These are phyloP conservation scores for Pasiphila rectangulata DNA, from an alignment of 2,888 invertebrate genomes.

Conservation along the genomic window DNA sequence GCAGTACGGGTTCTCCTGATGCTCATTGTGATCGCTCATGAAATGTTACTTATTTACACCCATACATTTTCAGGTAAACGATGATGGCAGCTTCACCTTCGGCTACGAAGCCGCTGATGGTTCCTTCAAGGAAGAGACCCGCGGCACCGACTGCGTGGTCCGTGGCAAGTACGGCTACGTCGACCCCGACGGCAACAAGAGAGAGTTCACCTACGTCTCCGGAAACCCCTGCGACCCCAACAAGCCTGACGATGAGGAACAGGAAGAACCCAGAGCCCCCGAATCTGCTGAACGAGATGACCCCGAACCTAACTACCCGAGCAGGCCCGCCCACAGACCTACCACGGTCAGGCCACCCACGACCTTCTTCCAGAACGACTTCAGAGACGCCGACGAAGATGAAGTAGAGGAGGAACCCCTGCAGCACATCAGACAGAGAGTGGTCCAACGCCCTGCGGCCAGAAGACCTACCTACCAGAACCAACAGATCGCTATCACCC, in stretches of 20 bases:
- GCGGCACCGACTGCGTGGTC: constrained; percentile 92
- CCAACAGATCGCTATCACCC: constrained; percentile 80
- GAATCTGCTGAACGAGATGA: constrained; percentile 83
- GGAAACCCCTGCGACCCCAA: constrained; percentile 93
- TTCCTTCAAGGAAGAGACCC: constrained; percentile 92
- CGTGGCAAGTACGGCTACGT: constrained; percentile 93
- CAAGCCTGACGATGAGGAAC: constrained; percentile 86
- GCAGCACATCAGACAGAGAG: constrained; percentile 70
- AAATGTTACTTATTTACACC: neutral
- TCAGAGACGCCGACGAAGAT: constrained; percentile 83
- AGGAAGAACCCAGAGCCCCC: constrained; percentile 74
- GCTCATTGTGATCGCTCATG: no score
- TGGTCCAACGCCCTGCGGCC: constrained; percentile 70
- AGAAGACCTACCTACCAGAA: constrained; percentile 73
- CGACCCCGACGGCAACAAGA: constrained; percentile 91
- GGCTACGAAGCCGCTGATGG: constrained; percentile 93
- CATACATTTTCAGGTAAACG: constrained; percentile 80
- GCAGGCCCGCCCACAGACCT: constrained; percentile 64
- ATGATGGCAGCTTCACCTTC: constrained; percentile 91
- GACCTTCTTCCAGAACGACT: constrained; percentile 86
- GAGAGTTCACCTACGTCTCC: constrained; percentile 92
- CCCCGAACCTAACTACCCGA: constrained; percentile 83
- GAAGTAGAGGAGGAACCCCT: constrained; percentile 79
- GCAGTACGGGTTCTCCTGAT: no score
- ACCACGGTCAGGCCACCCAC: constrained; percentile 81